Conservation (phyloP, 1,140 invertebrate genomes). For the Conus betulinus region DNA sequence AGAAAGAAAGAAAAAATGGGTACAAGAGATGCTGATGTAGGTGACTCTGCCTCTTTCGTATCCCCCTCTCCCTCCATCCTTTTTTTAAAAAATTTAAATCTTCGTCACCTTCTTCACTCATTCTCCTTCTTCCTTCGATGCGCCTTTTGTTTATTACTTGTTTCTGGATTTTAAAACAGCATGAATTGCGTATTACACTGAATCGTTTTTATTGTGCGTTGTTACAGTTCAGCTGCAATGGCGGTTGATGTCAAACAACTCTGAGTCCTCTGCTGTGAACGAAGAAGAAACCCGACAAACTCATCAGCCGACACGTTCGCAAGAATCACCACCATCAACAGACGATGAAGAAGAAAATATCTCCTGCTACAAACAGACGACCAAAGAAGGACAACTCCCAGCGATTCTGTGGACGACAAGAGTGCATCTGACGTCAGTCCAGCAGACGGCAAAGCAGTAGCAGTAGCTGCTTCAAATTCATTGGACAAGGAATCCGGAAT, state of each 20-base stretch:
- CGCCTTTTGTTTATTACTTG: too few species aligned
- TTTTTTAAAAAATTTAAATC: neutral
- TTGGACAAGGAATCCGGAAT: neutral
- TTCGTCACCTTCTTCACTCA: too few species aligned
- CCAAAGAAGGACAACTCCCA: neutral
- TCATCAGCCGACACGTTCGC: neutral
- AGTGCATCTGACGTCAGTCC: neutral
- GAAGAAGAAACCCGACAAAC: neutral
- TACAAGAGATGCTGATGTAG: too few species aligned
- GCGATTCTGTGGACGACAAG: neutral
- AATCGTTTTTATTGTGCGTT: neutral
- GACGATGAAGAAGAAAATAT: neutral
- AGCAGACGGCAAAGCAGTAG: neutral
- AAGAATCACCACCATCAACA: neutral
- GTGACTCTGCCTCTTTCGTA: too few species aligned
- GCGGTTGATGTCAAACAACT: neutral
- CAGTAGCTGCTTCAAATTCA: neutral
- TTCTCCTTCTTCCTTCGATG: too few species aligned
- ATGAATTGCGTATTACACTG: too few species aligned
- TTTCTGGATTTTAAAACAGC: too few species aligned
- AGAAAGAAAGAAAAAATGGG: too few species aligned
- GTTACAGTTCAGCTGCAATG: neutral
- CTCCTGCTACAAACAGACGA: too few species aligned
- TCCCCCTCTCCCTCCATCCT: too few species aligned
- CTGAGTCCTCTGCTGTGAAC: neutral